Evolutionary conservation across 2,797 vertebrate genomes (phyloP).

Genomic region (Hozukius guyotensis): DNA sequence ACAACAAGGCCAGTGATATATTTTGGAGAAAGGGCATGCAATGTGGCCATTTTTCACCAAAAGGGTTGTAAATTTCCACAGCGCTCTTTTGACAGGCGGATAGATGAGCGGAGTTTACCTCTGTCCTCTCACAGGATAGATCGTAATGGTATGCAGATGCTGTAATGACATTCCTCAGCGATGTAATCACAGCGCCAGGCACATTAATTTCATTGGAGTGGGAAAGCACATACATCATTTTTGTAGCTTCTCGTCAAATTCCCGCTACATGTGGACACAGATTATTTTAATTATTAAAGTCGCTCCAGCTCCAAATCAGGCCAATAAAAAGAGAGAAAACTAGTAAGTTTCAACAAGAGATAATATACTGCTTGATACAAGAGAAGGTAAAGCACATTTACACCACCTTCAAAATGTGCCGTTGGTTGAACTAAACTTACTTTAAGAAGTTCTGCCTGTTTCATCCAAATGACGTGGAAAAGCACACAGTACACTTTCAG

Average conservation of each 20-base stretch:
- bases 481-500: neutral
- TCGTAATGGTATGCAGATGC: slow-evolving; percentile 68
- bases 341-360: neutral
- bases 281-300: slow-evolving; percentile 60
- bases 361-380: neutral
- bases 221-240: slow-evolving; percentile 71
- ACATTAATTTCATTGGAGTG: slow-evolving; percentile 63
- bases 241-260: slow-evolving; percentile 60
- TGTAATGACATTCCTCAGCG: slow-evolving; percentile 64
- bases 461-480: neutral
- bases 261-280: slow-evolving; percentile 33
- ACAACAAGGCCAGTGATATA: slow-evolving; percentile 31
- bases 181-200: slow-evolving; percentile 59
- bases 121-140: slow-evolving; percentile 64
- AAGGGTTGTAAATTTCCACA: slow-evolving; percentile 37
- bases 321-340: slow-evolving; percentile 12
- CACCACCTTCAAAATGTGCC: neutral
- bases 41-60: slow-evolving; percentile 30
- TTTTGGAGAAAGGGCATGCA: slow-evolving; percentile 22
- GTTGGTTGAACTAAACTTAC: neutral
- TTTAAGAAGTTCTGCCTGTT: neutral
- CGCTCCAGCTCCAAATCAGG: slow-evolving; percentile 8
- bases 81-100: slow-evolving; percentile 49
- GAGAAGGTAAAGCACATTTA: neutral
- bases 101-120: slow-evolving; percentile 65